phyloP scores from a whole-genome alignment of 1,140 invertebrate genomes.

The Lutraria rhynchaena region DNA sequence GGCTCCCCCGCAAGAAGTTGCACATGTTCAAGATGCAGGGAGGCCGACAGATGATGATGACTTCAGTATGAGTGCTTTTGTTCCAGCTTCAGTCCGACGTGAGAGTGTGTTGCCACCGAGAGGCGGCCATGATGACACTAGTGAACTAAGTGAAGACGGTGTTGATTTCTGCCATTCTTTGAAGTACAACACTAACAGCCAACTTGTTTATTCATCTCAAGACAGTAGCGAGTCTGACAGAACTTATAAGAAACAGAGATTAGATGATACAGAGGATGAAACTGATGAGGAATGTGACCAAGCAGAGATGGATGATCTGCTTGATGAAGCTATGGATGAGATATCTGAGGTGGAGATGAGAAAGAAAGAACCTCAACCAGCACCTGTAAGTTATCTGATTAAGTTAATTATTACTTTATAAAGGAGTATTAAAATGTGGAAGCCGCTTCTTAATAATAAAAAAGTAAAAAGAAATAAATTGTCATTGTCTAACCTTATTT shows the following conservation, averaged over 20 bases:
- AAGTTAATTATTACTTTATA: constrained; percentile 3
- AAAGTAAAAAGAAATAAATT: too few relatives aligned
- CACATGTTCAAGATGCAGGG: neutral
- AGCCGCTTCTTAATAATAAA: too few relatives aligned
- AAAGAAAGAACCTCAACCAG: constrained; percentile 56
- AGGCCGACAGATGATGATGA: constrained; percentile 72
- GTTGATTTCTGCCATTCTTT: constrained; percentile 26
- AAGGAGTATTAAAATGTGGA: too few relatives aligned
- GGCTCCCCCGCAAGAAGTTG: neutral
- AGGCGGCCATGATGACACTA: constrained; percentile 45
- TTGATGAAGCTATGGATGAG: constrained; percentile 80
- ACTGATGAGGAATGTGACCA: constrained; percentile 69
- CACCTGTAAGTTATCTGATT: constrained; percentile 60
- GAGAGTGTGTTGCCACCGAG: constrained; percentile 69
- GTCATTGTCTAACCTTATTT: too few relatives aligned
- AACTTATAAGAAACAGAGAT: constrained; percentile 10
- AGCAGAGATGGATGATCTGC: constrained; percentile 77
- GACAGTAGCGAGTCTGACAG: constrained; percentile 8
- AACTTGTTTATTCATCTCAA: neutral
- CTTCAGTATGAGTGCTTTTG: constrained; percentile 77
- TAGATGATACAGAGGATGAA: constrained; percentile 40
- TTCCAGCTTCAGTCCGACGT: constrained; percentile 73
- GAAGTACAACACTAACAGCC: neutral
- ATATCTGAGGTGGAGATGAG: constrained; percentile 59
- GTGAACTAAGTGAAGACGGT: constrained; percentile 54